Conservation (phyloP, 2,888 invertebrate genomes). For the Blastobasis lacticolella region DNA sequence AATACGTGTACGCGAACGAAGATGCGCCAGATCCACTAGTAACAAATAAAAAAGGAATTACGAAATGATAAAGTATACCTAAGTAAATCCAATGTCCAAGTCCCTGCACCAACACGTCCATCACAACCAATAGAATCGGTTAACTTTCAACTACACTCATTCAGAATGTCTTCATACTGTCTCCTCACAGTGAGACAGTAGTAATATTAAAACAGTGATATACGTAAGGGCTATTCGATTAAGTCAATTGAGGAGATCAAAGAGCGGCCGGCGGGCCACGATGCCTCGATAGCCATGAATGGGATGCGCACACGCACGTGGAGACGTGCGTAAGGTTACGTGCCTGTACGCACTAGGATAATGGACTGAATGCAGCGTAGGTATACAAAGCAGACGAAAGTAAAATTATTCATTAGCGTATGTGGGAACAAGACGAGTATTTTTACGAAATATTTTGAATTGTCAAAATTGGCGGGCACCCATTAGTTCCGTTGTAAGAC, state of each 20-base stretch:
- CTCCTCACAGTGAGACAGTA: constrained; percentile 13
- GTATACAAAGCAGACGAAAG: background rate
- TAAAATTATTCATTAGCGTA: background rate
- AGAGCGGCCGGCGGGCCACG: constrained; percentile 16
- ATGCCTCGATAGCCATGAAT: constrained; percentile 4
- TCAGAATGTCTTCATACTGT: constrained; percentile 23
- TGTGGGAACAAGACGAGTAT: no score
- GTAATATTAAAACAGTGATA: constrained; percentile 37
- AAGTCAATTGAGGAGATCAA: constrained; percentile 50
- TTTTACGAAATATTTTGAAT: no score
- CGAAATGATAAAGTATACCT: no score
- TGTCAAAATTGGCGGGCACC: no score
- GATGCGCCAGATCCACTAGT: no score
- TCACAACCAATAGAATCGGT: no score
- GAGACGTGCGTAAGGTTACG: constrained; percentile 5
- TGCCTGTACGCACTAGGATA: background rate
- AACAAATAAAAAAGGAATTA: no score
- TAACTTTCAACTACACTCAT: constrained; percentile 11
- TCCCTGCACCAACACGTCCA: no score
- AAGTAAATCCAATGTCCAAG: no score
- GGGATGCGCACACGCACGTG: constrained; percentile 7
- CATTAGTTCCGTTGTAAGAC: no score
- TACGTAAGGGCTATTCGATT: constrained; percentile 50
- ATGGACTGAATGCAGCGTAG: background rate
- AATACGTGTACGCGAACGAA: no score